Conservation (phyloP, 92 coral and sea anemone species). For the Phenganax subtilis region DNA sequence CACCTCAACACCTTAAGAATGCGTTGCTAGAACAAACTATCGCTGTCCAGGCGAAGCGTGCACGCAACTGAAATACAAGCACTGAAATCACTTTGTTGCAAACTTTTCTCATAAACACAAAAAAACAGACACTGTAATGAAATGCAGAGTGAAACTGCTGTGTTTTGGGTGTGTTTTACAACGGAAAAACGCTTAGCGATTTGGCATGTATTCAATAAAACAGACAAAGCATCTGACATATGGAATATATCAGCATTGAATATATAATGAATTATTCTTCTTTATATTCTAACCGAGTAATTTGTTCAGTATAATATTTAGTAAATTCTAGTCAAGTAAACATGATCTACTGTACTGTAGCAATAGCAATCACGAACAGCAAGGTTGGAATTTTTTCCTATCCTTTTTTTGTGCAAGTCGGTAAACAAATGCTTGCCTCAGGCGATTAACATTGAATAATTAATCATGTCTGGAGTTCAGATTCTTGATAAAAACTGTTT, state of each 20-base stretch:
- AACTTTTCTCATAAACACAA: background rate
- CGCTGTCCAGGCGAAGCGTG: background rate
- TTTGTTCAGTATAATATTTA: background rate
- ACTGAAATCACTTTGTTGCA: background rate
- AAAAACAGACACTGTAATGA: background rate
- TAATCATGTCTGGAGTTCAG: constrained; percentile 10
- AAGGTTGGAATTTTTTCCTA: background rate
- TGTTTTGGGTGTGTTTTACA: background rate
- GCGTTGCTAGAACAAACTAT: background rate
- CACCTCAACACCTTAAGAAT: constrained; percentile 4
- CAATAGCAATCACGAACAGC: background rate
- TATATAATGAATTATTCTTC: background rate
- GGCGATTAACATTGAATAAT: constrained; percentile 7
- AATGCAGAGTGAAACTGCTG: background rate
- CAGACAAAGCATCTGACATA: constrained; percentile 7
- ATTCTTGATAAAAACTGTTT: background rate
- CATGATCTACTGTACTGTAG: background rate
- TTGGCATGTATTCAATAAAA: constrained; percentile 5
- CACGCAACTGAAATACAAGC: background rate
- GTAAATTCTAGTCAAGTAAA: background rate
- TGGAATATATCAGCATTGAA: constrained; percentile 5
- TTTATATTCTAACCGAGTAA: background rate
- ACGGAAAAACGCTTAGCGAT: background rate
- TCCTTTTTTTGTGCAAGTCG: background rate
- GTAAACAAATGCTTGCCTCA: constrained; percentile 8